Evolutionary conservation across 2,113 vertebrate genomes (phyloP).

Genomic region (Pyrgilauda ruficollis): DNA sequence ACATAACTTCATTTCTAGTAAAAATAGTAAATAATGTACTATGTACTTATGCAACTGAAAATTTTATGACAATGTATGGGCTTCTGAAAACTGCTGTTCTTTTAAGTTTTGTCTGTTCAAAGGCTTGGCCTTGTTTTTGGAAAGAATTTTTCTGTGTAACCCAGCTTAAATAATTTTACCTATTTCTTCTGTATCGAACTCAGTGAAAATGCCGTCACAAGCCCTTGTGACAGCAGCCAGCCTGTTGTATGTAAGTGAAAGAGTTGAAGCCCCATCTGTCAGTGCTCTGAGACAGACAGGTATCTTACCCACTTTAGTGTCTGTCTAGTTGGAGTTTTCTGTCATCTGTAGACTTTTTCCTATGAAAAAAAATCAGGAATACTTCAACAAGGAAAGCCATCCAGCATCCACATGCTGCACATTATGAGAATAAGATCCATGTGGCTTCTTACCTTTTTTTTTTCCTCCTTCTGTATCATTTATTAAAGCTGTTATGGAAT

Average conservation of each 20-base stretch:
- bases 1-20: neutral
- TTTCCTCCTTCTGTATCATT: neutral
- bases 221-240: neutral
- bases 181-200: neutral
- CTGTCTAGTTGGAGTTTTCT: neutral
- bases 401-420: neutral
- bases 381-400: neutral
- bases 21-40: neutral
- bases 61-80: neutral
- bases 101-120: neutral
- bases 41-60: neutral
- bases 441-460: neutral
- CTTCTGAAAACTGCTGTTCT: neutral
- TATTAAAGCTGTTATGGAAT: slow-evolving; percentile 8
- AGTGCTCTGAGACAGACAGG: neutral
- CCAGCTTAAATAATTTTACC: neutral
- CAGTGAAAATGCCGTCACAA: neutral
- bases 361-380: neutral
- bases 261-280: neutral
- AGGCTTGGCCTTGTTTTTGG: neutral
- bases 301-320: neutral
- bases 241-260: neutral
- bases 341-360: neutral
- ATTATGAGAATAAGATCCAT: neutral
- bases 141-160: neutral